phyloP scores from a whole-genome alignment of 2,113 vertebrate genomes.

The Mustelus asterias region DNA sequence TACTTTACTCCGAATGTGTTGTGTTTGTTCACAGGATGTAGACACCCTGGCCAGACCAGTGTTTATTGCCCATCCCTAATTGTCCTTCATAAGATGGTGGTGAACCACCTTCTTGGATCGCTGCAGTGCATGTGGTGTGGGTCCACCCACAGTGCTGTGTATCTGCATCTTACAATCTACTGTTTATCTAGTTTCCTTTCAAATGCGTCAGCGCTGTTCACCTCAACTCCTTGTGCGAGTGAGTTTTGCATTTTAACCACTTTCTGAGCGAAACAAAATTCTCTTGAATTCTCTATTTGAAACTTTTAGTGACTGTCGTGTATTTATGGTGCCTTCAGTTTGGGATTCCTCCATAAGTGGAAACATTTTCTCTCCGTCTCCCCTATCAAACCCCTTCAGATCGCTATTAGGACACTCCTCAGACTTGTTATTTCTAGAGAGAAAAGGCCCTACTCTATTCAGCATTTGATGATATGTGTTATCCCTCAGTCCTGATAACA shows the following conservation, averaged over 20 bases:
- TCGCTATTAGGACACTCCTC: neutral
- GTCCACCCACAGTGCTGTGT: too few relatives aligned
- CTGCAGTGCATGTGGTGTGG: too few relatives aligned
- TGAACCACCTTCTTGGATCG: too few relatives aligned
- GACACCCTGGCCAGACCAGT: too few relatives aligned
- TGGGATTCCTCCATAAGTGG: neutral
- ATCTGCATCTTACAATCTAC: too few relatives aligned
- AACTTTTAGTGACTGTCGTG: neutral
- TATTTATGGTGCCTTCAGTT: neutral
- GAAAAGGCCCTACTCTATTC: neutral
- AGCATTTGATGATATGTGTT: too few relatives aligned
- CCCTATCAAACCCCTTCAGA: neutral
- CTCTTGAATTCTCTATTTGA: neutral
- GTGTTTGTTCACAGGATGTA: too few relatives aligned
- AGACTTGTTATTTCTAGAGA: neutral
- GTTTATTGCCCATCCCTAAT: too few relatives aligned
- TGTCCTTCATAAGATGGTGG: too few relatives aligned
- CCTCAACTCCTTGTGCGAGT: neutral
- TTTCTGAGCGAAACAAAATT: neutral
- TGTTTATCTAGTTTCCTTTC: neutral
- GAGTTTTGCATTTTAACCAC: neutral
- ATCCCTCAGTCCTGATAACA: too few relatives aligned
- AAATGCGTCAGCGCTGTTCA: neutral
- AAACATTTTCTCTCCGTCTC: neutral
- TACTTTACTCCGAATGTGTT: neutral